Conservation (phyloP, 2,888 invertebrate genomes). For the Macaria notata region DNA sequence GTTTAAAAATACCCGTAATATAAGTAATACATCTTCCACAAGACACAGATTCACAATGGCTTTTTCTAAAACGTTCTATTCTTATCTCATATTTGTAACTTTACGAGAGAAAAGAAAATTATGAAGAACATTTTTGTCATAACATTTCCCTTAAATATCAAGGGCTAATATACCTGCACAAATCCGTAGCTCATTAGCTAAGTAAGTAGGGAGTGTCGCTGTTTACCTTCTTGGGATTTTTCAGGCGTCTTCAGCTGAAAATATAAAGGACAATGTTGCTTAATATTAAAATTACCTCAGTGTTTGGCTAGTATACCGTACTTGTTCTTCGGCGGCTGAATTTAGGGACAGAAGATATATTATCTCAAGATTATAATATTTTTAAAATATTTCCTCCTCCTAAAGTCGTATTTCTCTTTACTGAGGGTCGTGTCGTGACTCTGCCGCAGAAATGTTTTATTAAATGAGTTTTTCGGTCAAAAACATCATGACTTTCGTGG, state of each 20-base stretch:
- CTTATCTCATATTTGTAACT: constrained; percentile 14
- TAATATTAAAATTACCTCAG: constrained; percentile 17
- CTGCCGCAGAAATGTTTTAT: too few relatives aligned
- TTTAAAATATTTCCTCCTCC: too few relatives aligned
- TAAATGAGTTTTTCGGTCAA: too few relatives aligned
- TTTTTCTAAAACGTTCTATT: constrained; percentile 21
- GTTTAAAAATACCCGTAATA: too few relatives aligned
- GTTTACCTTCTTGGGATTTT: constrained; percentile 22
- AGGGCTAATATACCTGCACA: constrained; percentile 25
- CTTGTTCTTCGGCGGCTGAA: neutral
- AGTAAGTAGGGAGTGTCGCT: constrained; percentile 28
- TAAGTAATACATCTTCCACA: too few relatives aligned
- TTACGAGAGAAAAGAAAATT: constrained; percentile 23
- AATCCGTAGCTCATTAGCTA: constrained; percentile 31
- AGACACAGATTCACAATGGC: too few relatives aligned
- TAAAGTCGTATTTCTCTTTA: too few relatives aligned
- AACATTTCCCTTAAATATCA: constrained; percentile 26
- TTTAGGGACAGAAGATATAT: neutral
- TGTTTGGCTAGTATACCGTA: constrained; percentile 11
- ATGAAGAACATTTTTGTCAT: constrained; percentile 20
- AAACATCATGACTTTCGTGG: too few relatives aligned
- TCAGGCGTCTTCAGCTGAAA: constrained; percentile 9
- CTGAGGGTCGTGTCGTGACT: too few relatives aligned
- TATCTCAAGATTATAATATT: too few relatives aligned
- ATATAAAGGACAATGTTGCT: constrained; percentile 14